These are phyloP conservation scores for Alouatta palliata DNA, from an alignment of 2,113 vertebrate genomes.

Conservation along the genomic window DNA sequence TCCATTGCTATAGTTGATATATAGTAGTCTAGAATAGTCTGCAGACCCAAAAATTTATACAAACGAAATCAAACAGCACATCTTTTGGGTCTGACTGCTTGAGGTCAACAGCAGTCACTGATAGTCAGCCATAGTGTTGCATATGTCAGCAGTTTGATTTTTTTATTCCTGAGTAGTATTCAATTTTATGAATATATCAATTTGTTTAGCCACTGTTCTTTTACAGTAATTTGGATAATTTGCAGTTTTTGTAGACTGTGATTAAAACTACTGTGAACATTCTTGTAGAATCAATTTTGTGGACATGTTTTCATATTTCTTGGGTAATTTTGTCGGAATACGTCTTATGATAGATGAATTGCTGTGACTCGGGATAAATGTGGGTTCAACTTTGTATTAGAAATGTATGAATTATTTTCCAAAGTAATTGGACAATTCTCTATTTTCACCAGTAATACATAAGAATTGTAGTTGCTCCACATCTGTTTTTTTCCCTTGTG, in stretches of 20 bases:
- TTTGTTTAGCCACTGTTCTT: neutral
- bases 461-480: neutral
- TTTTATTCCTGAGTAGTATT: neutral
- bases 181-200: neutral
- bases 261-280: neutral
- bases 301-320: neutral
- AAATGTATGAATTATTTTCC: conserved; percentile 11
- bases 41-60: neutral
- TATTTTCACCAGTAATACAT: neutral
- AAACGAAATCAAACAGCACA: neutral
- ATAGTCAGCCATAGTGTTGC: neutral
- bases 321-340: neutral
- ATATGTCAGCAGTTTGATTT: neutral
- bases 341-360: neutral
- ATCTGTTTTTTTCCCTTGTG: neutral
- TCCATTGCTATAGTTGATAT: neutral
- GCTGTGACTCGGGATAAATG: neutral
- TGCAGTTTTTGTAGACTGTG: neutral
- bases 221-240: neutral
- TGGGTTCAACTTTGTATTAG: neutral
- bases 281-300: neutral
- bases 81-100: neutral
- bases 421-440: neutral
- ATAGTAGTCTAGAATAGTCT: neutral
- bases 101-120: neutral